Evolutionary conservation across 2,113 vertebrate genomes (phyloP), one percentile per base, ranked within the genome.

Genomic region (Corythaixoides concolor): DNA sequence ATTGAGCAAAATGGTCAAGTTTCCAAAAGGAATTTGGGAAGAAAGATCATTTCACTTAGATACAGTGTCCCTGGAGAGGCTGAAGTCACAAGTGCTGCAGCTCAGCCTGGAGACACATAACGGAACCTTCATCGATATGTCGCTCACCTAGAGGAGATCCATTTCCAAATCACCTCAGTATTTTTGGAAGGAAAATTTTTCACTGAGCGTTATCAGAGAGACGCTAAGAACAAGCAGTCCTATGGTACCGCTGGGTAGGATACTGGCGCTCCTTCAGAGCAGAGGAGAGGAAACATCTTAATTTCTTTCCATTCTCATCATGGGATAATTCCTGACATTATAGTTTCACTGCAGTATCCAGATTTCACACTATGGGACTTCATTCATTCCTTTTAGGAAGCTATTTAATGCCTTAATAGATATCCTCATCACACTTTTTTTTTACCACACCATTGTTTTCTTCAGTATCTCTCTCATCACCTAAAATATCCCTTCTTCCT

Each of bases 1-100:
- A 19, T 26, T 67, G 90, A 97, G 82, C n/a, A 93, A 94, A 97
- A 94, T 5, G 35, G 50, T 96, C 67, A 66, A 81, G 91, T 60
- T 92, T 67, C 66, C 59, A 20, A 62, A 88, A 70, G 18, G 58
- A 92, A 45, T 70, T 70, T 33, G 37, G 26, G 75, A 68, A 76
- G 17, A 79, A 81, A 69, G 19, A 66, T 41, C 15, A 30, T 64
- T 85, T 92, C 33, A 6, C n/a, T 6, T 19, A 58, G 37, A 35
- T 6, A 27, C 18, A 5, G 17, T 15, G 24, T 64, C 77, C 63
- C 17, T 6, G 53, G 9, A 27, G 45, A 86, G 56, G 24, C 15
- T 52, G 2, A 62, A 89, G 37, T 33, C 45, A 62, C 9, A 6
- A 73, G 18, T 19, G 68, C 35, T 91, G 18, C 66, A 47, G 73